Conservation (phyloP, 1,140 invertebrate species). For the Cardiocondyla obscurior region DNA sequence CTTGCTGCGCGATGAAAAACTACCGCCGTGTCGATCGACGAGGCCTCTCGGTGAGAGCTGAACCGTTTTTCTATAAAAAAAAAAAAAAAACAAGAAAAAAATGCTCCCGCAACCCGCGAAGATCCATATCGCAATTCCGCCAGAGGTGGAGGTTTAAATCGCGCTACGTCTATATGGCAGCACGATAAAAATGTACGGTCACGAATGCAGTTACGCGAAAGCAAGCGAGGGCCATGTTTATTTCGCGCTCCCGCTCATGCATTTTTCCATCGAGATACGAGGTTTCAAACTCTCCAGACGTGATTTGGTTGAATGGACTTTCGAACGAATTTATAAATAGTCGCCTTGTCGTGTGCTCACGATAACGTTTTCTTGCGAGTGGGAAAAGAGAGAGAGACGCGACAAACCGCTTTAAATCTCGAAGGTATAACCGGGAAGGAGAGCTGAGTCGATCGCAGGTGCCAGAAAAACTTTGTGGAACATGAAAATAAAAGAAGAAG, state of each 20-base stretch:
- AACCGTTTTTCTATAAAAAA: neutral
- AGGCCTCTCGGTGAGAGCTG: neutral
- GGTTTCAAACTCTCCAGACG: conserved; percentile 23
- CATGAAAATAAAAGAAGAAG: neutral
- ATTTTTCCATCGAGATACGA: conserved; percentile 33
- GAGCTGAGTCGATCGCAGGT: conserved; percentile 15
- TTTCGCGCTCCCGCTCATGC: conserved; percentile 12
- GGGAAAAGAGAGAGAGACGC: neutral
- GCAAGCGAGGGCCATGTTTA: conserved; percentile 27
- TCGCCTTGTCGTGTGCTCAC: neutral
- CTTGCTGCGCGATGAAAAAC: neutral
- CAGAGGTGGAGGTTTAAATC: conserved; percentile 10
- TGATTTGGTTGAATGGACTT: conserved; percentile 33
- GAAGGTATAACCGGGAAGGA: neutral
- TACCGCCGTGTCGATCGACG: neutral
- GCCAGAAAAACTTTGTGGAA: neutral
- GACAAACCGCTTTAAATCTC: conserved; percentile 18
- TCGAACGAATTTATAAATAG: conserved; percentile 44
- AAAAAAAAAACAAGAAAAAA: too few species aligned
- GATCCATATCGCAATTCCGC: conserved; percentile 6
- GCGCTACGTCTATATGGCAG: neutral
- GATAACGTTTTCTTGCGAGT: neutral
- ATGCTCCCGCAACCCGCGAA: neutral
- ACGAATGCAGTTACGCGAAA: neutral
- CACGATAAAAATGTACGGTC: conserved; percentile 34